Base-by-base conservation (phyloP, 2,888 invertebrate genomes). In the Hoplodrina blanda region DNA sequence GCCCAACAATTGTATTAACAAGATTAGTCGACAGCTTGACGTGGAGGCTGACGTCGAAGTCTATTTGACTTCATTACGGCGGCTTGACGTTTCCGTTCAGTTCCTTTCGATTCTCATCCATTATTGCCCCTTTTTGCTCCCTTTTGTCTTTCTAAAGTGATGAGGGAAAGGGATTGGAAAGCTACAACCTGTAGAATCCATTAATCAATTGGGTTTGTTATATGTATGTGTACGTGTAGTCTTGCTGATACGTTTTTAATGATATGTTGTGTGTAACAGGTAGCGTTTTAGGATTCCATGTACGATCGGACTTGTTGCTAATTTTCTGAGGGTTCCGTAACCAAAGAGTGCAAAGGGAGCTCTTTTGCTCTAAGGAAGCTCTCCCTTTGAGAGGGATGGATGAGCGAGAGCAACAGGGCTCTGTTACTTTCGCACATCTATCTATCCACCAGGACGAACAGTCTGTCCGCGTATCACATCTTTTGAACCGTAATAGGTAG, bases 31-130 rank as follows among this genome's bases (percentile, higher is more conserved):
- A 61, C 73, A 63, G 69, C 64, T 74, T 73, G 57, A 64, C 60
- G 62, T 63, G 69, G 46, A 60, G 64, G 19, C 56, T 52, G 60
- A 54, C 69, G 54, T 61, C 66, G 65, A 78, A 68, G 63, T 76
- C 78, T 70, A 75, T 79, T 81, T 69, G 71, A 78, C 75, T 85
- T 78, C 73, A 73, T 75, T 81, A 80, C 61, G 11, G 53, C 56
- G 50, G 19, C 62, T 55, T 69, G 56, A 71, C 69, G 69, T 71
- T 73, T 63, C 62, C 50, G 20, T 56, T 62, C 69, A 52, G 41
- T 68, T 56, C 20, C 63, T 19, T 67, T 57, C 82, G 68, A 74
- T 78, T 52, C 56, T 37, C 46, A 41, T 7, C 54, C 53, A 62
- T 78, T 76, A 78, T 79, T 80, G 44, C 49, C 54, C 53, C 30